A percentile compares a stretch with the other conserved stretches of the same genome.
These are phyloP conservation scores for Adoxophyes honmai DNA, from an alignment of 1,140 invertebrate genomes.

Conservation along the genomic window DNA sequence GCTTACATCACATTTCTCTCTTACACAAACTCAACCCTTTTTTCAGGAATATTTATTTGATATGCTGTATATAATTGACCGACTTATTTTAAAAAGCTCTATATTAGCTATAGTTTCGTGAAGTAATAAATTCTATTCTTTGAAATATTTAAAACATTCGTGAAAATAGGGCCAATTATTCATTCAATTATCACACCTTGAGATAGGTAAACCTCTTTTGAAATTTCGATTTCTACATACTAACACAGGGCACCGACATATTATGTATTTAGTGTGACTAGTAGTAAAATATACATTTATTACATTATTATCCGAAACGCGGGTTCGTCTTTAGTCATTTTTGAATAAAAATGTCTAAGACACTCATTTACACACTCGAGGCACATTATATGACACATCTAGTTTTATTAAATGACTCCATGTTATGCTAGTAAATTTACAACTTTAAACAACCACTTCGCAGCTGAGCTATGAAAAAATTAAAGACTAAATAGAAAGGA, in stretches of 20 bases:
- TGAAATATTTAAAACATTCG: not conserved
- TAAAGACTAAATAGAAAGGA: not conserved
- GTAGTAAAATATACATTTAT: constrained; percentile 39
- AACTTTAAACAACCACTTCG: constrained; percentile 3
- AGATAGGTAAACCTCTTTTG: constrained; percentile 32
- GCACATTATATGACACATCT: constrained; percentile 13
- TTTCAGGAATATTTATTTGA: not conserved
- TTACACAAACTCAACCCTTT: not conserved
- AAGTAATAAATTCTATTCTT: too few relatives aligned
- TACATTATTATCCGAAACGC: constrained; percentile 27
- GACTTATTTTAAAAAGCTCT: too few relatives aligned
- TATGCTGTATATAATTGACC: too few relatives aligned
- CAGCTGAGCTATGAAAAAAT: constrained; percentile 7
- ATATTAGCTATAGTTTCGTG: too few relatives aligned
- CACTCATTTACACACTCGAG: constrained; percentile 26
- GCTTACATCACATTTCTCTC: constrained; percentile 11
- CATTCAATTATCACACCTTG: constrained; percentile 40
- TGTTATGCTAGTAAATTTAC: constrained; percentile 11
- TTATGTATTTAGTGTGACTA: constrained; percentile 53
- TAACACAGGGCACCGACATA: constrained; percentile 43
- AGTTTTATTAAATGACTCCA: constrained; percentile 7
- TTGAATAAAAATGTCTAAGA: constrained; percentile 43
- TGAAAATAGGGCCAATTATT: not conserved
- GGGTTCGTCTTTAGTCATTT: constrained; percentile 38
- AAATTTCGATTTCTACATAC: constrained; percentile 28